Conservation (phyloP, 2,888 invertebrate species). For the Dryomyza anilis region DNA sequence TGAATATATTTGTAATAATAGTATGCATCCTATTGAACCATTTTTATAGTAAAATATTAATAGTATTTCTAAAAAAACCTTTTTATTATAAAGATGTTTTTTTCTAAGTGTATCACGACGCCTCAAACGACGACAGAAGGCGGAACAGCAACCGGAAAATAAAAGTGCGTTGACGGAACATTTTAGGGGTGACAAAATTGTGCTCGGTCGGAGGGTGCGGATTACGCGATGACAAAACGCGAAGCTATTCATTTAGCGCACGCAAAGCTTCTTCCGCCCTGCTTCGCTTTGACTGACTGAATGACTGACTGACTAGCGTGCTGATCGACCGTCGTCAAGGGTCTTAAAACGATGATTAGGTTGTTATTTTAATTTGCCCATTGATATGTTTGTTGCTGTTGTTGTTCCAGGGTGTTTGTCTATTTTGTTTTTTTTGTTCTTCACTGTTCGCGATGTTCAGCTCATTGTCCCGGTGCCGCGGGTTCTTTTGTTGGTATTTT, state of each 20-base stretch:
- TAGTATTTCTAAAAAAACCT: too few species aligned
- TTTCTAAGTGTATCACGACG: too few species aligned
- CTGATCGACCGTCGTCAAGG: conserved; percentile 49
- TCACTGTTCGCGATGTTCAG: not conserved
- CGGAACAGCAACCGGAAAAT: conserved; percentile 20
- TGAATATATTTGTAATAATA: too few species aligned
- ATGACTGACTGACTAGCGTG: conserved; percentile 24
- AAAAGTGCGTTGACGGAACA: conserved; percentile 22
- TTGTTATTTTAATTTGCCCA: conserved; percentile 63
- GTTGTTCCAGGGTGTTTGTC: conserved; percentile 22
- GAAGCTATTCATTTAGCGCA: conserved; percentile 40
- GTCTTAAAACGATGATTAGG: conserved; percentile 63
- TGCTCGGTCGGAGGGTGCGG: conserved; percentile 24
- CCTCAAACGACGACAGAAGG: not conserved
- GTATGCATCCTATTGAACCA: too few species aligned
- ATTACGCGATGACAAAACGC: conserved; percentile 41
- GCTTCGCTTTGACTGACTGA: conserved; percentile 19
- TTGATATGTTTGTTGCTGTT: conserved; percentile 50
- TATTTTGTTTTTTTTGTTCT: conserved; percentile 8
- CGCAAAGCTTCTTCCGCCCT: conserved; percentile 28
- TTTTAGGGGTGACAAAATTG: conserved; percentile 44
- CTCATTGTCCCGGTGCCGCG: not conserved
- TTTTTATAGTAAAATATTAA: too few species aligned
- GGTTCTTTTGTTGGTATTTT: conserved; percentile 26
- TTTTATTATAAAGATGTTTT: too few species aligned